Conservation (phyloP, 2,113 vertebrate species). For the Benitochromis conjunctus region DNA sequence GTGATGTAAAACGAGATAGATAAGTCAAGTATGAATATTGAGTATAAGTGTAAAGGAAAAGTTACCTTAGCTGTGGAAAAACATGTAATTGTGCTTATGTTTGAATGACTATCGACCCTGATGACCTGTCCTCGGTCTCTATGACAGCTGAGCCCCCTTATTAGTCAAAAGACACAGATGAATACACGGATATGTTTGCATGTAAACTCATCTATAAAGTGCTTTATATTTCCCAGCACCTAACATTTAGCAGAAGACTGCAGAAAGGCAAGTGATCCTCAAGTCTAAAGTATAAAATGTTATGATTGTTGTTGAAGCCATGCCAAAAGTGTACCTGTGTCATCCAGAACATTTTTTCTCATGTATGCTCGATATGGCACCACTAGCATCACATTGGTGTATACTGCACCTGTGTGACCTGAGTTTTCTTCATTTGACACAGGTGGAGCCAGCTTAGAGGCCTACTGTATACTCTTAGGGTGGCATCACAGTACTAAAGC, state of each 20-base stretch:
- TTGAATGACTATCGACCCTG: not conserved
- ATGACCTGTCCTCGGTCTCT: not conserved
- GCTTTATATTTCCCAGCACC: not conserved
- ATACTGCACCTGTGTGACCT: not conserved
- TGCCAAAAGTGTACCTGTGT: not conserved
- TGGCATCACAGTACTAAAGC: not conserved
- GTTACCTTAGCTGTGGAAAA: not conserved
- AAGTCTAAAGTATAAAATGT: not conserved
- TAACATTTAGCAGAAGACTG: not conserved
- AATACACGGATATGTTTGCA: no score
- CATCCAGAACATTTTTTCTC: not conserved
- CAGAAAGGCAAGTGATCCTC: not conserved
- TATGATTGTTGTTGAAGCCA: not conserved
- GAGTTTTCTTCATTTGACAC: not conserved
- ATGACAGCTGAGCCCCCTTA: not conserved
- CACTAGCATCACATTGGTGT: not conserved
- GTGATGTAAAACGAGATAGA: not conserved
- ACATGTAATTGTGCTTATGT: not conserved
- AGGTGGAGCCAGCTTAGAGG: not conserved
- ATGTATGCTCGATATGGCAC: no score
- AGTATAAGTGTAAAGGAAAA: not conserved
- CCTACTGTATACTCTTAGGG: not conserved
- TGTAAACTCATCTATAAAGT: no score
- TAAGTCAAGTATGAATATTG: not conserved
- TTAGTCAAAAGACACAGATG: not conserved